A percentile compares a stretch with the other conserved stretches of the same genome.
Conservation (phyloP, 2,113 vertebrate genomes). For the Cisticola juncidis region DNA sequence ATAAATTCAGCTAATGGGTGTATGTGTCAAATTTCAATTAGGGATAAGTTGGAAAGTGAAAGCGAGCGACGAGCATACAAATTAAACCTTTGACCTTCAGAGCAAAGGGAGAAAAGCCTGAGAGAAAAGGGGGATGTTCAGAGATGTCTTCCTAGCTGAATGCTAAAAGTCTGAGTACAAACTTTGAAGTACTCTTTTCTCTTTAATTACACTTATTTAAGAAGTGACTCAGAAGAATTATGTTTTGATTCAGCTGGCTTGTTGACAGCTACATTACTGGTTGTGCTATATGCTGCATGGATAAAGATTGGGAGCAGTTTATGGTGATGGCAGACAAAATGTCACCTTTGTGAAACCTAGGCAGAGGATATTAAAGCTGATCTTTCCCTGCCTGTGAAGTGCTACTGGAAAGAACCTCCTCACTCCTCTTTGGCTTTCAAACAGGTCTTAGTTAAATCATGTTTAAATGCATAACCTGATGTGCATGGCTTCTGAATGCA, state of each 20-base stretch:
- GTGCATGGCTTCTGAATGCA: background rate
- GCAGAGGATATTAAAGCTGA: background rate
- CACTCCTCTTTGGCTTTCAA: background rate
- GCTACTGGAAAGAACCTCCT: background rate
- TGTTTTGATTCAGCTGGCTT: background rate
- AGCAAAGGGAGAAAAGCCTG: conserved; percentile 46
- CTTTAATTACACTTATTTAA: background rate
- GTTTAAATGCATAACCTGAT: background rate
- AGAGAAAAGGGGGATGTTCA: conserved; percentile 45
- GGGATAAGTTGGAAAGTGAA: conserved; percentile 64
- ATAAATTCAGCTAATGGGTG: conserved; percentile 81
- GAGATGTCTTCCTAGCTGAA: conserved; percentile 15
- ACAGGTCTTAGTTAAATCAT: background rate
- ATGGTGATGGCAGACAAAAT: background rate
- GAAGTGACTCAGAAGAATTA: background rate
- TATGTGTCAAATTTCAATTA: conserved; percentile 84
- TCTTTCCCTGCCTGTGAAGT: background rate
- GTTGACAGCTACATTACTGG: background rate
- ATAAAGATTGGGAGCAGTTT: background rate
- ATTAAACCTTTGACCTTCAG: conserved; percentile 82
- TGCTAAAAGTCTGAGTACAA: background rate
- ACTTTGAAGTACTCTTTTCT: background rate
- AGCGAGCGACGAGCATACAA: conserved; percentile 71
- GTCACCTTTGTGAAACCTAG: background rate
- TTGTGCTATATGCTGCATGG: background rate